A percentile compares a stretch with the other conserved stretches of the same genome.
Evolutionary conservation across 2,888 invertebrate species (phyloP).

Genomic region (Sesia apiformis): DNA sequence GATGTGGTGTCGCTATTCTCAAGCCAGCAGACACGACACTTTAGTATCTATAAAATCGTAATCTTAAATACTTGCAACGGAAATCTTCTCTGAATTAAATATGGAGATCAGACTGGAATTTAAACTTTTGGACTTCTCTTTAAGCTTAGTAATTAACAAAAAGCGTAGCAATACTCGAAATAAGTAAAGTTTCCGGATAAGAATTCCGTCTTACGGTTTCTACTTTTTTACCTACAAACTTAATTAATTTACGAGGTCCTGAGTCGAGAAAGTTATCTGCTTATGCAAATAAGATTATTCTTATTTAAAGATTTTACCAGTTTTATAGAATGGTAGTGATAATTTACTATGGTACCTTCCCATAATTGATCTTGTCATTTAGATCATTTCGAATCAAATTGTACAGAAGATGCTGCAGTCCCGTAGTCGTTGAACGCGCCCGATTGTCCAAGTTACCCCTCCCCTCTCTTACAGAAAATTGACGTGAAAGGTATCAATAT

Average conservation of each 20-base stretch:
- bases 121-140: constrained; percentile 31
- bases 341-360: too few species aligned
- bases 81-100: background rate
- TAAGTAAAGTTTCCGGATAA: constrained; percentile 42
- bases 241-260: constrained; percentile 55
- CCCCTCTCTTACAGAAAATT: too few species aligned
- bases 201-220: constrained; percentile 40
- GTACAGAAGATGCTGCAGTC: too few species aligned
- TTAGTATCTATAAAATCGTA: too few species aligned
- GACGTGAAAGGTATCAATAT: too few species aligned
- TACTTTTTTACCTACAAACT: constrained; percentile 53
- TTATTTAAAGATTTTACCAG: background rate
- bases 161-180: constrained; percentile 47
- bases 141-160: constrained; percentile 49
- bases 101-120: constrained; percentile 18
- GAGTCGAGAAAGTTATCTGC: constrained; percentile 39
- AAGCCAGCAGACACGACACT: too few species aligned
- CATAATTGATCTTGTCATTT: too few species aligned
- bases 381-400: too few species aligned
- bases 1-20: too few species aligned
- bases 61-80: background rate
- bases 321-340: too few species aligned
- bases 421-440: too few species aligned
- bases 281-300: constrained; percentile 41
- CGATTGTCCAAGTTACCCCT: too few species aligned